Base-by-base conservation (phyloP, 2,888 invertebrate species). In the Calephelis perditalis region DNA sequence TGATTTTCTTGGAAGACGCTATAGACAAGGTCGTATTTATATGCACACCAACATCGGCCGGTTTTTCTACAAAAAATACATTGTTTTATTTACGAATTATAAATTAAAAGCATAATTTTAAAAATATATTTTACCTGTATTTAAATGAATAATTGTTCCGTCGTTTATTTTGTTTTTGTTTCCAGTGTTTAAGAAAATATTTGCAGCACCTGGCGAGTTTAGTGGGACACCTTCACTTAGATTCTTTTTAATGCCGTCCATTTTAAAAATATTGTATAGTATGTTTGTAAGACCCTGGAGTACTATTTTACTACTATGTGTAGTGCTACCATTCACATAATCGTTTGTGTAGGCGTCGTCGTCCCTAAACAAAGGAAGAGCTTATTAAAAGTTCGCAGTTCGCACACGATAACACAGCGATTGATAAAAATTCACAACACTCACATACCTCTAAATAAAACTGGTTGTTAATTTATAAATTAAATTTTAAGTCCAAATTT, bases 1-100 rank as follows among this genome's bases (percentile, higher is more conserved):
- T 86, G 69, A 89, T 82, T 84, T 88, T 89, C 85, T 86, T 88
- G 76, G 87, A 87, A 83, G 89, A 87, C 82, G 86, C 87, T 75
- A 88, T 82, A 60, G 87, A 83, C 70, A 87, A 80, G 61, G 88
- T 89, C 45, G 89, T 88, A 70, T 89, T 88, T 70, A 89, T 86
- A 70, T 89, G 88, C 59, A 89, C 82, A 68, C 87, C 89, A 71
- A 88, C 83, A 70, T 89, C 88, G 44, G 86, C 74, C 37, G 84
- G 81, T 65, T 84, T 86, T 64, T 84, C 88, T 88, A 79, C 61
- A 84, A 85, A 49, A 49, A 49, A 49, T 49, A 49, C 49, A 26
- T 7, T 12, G 49, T 15, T 15, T 15, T 15, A 49, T 57, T 52
- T 8, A n/a, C 68, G 60, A 60, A 70, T 7, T 40, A 40, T 8